These are phyloP conservation scores for Apomyelois bistriatella DNA, from an alignment of 2,888 invertebrate species.

Conservation along the genomic window DNA sequence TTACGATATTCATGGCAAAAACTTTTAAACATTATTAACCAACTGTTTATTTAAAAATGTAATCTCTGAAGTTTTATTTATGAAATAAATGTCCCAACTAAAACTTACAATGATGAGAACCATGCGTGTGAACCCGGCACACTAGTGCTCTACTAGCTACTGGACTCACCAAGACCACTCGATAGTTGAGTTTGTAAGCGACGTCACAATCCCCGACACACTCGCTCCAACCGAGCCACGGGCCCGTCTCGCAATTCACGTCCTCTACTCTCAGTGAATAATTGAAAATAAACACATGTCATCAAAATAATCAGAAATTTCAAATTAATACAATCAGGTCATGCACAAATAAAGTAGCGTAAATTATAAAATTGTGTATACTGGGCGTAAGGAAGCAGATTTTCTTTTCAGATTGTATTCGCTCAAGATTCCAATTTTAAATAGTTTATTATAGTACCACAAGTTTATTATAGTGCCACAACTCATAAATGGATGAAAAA, in stretches of 20 bases:
- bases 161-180: conserved; percentile 50
- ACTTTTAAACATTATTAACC: not conserved
- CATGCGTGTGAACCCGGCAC: not conserved
- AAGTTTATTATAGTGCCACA: no score
- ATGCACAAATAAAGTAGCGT: conserved; percentile 13
- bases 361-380: conserved; percentile 13
- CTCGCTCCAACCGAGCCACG: conserved; percentile 67
- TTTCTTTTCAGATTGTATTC: no score
- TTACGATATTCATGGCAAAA: not conserved
- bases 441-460: no score
- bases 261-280: conserved; percentile 31
- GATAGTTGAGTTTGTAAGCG: conserved; percentile 65
- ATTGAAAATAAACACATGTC: conserved; percentile 12
- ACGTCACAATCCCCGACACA: conserved; percentile 63
- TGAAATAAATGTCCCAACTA: no score
- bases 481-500: no score
- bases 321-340: conserved; percentile 10
- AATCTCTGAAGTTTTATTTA: no score
- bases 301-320: conserved; percentile 12
- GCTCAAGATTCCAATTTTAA: no score
- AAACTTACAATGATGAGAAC: not conserved
- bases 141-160: not conserved
- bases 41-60: no score
- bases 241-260: conserved; percentile 53
- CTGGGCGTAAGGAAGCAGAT: not conserved